A percentile compares a stretch with the other conserved stretches of the same genome.
Evolutionary conservation across 2,797 vertebrate genomes (phyloP).

Genomic region (Amblyopsis hoosieri): DNA sequence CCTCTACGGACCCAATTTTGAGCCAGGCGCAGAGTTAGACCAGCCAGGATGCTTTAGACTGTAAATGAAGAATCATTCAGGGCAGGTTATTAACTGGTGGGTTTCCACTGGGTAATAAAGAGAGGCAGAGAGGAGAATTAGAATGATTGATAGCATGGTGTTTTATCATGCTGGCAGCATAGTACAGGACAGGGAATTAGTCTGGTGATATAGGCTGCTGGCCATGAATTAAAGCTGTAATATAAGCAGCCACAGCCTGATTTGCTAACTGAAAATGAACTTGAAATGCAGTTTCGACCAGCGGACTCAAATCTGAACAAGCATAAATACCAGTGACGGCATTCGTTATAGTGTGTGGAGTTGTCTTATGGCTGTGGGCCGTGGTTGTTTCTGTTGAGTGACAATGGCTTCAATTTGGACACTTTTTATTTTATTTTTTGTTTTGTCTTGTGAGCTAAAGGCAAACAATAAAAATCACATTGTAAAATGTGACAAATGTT

Average conservation of each 20-base stretch:
- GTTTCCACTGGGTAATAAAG: neutral
- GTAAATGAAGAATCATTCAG: neutral
- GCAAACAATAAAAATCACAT: neutral
- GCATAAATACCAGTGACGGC: neutral
- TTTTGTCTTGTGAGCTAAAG: neutral
- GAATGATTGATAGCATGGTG: neutral
- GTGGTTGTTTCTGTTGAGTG: neutral
- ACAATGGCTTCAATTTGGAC: neutral
- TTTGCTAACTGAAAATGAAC: neutral
- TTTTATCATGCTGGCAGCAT: neutral
- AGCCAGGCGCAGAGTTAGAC: neutral
- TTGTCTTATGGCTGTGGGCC: neutral
- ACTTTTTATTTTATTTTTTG: neutral
- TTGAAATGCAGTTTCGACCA: too few species aligned
- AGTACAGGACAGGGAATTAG: neutral
- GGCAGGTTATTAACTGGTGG: neutral
- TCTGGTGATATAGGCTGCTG: neutral
- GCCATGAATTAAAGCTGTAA: neutral
- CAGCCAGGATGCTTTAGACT: neutral
- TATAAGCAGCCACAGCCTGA: neutral
- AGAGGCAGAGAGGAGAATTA: neutral
- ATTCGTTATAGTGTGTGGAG: neutral
- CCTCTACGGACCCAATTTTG: neutral
- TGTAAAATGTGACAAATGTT: slow-evolving; percentile 2
- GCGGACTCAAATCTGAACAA: too few species aligned